phyloP scores from a whole-genome alignment of 2,797 vertebrate genomes.

The Macropus fuliginosus region DNA sequence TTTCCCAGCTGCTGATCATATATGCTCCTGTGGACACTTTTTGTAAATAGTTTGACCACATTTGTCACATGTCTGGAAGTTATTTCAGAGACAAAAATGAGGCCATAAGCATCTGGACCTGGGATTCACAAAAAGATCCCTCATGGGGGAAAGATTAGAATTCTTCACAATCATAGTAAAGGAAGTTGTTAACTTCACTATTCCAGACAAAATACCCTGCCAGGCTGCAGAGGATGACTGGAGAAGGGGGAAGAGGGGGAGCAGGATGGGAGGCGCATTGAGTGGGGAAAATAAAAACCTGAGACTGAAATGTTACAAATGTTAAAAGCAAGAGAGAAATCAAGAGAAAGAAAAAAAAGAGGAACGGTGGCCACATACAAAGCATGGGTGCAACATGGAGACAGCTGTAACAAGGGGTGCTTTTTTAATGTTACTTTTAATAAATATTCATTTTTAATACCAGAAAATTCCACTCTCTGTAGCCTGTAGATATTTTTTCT shows the following conservation, averaged over 20 bases:
- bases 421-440: background rate
- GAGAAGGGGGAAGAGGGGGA: constrained; percentile 15
- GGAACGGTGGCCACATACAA: background rate
- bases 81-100: constrained; percentile 57
- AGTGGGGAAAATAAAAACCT: constrained; percentile 54
- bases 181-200: constrained; percentile 81
- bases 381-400: background rate
- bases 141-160: constrained; percentile 66
- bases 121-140: constrained; percentile 71
- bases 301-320: constrained; percentile 46
- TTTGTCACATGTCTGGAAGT: constrained; percentile 56
- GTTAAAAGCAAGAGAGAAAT: constrained; percentile 36
- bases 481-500: constrained; percentile 2
- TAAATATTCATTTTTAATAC: constrained; percentile 11
- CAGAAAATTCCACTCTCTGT: constrained; percentile 30
- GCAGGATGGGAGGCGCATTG: background rate
- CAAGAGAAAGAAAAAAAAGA: background rate
- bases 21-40: constrained; percentile 54
- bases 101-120: constrained; percentile 48
- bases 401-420: background rate
- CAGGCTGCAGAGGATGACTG: constrained; percentile 54
- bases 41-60: constrained; percentile 56
- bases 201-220: constrained; percentile 80
- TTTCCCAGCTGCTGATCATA: constrained; percentile 46
- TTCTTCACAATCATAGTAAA: constrained; percentile 71